Evolutionary conservation across 2,797 vertebrate species (phyloP).

Genomic region (Sitta carolinensis): DNA sequence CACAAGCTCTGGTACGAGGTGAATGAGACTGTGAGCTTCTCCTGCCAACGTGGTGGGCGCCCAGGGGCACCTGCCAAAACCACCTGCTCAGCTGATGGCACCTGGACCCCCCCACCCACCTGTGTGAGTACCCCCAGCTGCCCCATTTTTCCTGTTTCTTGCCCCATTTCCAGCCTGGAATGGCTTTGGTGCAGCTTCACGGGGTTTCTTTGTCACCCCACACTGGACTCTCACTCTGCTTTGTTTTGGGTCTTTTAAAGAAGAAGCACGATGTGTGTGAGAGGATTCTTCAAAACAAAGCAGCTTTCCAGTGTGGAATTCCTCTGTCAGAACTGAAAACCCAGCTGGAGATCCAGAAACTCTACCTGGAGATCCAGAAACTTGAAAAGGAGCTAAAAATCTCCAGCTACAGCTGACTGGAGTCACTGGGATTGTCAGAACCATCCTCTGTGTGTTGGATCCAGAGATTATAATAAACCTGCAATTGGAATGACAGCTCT

Average conservation of each 20-base stretch:
- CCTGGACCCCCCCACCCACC: background rate
- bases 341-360: slow-evolving; percentile 27
- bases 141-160: background rate
- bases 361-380: slow-evolving; percentile 51
- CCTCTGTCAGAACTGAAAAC: slow-evolving; percentile 18
- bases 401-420: accelerated
- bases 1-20: accelerated
- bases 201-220: accelerated
- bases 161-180: background rate
- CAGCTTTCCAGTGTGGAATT: background rate
- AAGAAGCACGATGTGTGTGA: accelerated
- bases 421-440: background rate
- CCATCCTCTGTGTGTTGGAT: background rate
- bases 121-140: slow-evolving; percentile 28
- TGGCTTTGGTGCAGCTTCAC: accelerated
- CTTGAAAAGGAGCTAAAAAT: background rate
- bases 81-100: background rate
- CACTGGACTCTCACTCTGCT: background rate
- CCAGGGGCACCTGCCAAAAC: accelerated
- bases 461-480: background rate
- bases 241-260: background rate
- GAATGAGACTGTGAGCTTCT: background rate
- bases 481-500: background rate
- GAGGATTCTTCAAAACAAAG: background rate
- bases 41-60: accelerated